Percentiles rank a stretch among this genome's conserved stretches.
Evolutionary conservation across 2,797 vertebrate genomes (phyloP).

Genomic region (Channallabes apus): DNA sequence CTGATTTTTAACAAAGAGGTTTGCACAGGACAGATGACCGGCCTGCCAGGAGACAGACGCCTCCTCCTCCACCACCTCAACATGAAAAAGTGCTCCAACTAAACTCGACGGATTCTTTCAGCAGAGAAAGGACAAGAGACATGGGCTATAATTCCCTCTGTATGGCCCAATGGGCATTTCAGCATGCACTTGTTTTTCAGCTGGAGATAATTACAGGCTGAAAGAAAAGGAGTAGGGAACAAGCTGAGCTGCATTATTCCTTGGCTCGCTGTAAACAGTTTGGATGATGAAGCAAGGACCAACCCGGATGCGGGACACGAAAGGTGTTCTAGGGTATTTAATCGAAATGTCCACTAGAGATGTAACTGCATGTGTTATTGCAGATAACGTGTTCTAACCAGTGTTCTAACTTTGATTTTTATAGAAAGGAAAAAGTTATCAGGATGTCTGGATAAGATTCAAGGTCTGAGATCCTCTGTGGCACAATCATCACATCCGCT

Average conservation of each 20-base stretch:
- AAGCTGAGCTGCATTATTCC: constrained; percentile 54
- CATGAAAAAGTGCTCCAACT: constrained; percentile 79
- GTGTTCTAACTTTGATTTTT: background rate
- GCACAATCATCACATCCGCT: background rate
- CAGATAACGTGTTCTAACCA: background rate
- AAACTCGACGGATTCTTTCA: constrained; percentile 81
- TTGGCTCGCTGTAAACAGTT: constrained; percentile 22
- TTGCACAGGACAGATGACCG: constrained; percentile 82
- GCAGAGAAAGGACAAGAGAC: constrained; percentile 65
- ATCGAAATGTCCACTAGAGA: background rate
- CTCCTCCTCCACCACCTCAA: constrained; percentile 21
- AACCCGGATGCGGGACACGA: background rate
- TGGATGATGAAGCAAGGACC: constrained; percentile 27
- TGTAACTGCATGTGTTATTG: background rate
- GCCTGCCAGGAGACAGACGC: constrained; percentile 72
- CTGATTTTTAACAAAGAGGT: constrained; percentile 81
- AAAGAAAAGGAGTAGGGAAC: constrained; percentile 58
- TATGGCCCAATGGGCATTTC: constrained; percentile 86
- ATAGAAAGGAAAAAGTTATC: background rate
- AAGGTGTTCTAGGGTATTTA: background rate
- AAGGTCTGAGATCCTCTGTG: background rate
- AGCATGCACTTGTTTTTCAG: constrained; percentile 87
- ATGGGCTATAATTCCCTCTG: constrained; percentile 85
- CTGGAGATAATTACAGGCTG: constrained; percentile 86
- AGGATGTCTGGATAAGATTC: background rate